Evolutionary conservation across 2,113 vertebrate species (phyloP), one percentile per base, ranked within the genome.

Genomic region (Sylvia atricapilla): DNA sequence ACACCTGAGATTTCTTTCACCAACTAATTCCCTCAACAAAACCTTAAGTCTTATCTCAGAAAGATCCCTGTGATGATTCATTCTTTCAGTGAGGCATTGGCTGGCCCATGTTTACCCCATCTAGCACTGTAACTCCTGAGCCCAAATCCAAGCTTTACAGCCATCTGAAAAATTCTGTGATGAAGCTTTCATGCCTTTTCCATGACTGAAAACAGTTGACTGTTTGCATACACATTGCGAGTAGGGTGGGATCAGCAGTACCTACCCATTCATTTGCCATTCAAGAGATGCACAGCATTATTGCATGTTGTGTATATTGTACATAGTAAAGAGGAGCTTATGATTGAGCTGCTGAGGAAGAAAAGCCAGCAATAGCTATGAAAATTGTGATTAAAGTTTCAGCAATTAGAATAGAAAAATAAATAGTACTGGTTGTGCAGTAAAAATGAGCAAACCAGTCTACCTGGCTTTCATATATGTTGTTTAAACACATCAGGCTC

Each of bases 221-320:
- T 0, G 3, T 53, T 23, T 70, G 28, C 25, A 10, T 74, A 23
- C 2, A 1, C 0, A 0, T 66, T 83, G 24, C 20, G 30, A 8
- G 28, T 23, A 25, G 52, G 44, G 33, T 28, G 50, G 58, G 15
- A 59, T 62, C 20, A 47, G 10, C 50, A 90, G 22, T 43, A 55
- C 9, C 18, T 73, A 87, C 44, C 25, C 17, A 17, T 55, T 88
- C 33, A 15, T 53, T 55, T 43, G 44, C 63, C 35, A 12, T 63
- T 77, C 11, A 69, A 21, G n/a, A 66, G 15, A 59, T 64, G 33
- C 60, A 30, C 22, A 52, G 7, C 2, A 15, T 66, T 79, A 6
- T 14, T 47, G 10, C 58, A 37, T 37, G 37, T 37, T 37, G 37
- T 37, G 37, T 37, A 37, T 37, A 37, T 37, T 37, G 37, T 79